A percentile compares a stretch with the other conserved stretches of the same genome.
phyloP scores from a whole-genome alignment of 2,113 vertebrate genomes.

The Labeo rohita region DNA sequence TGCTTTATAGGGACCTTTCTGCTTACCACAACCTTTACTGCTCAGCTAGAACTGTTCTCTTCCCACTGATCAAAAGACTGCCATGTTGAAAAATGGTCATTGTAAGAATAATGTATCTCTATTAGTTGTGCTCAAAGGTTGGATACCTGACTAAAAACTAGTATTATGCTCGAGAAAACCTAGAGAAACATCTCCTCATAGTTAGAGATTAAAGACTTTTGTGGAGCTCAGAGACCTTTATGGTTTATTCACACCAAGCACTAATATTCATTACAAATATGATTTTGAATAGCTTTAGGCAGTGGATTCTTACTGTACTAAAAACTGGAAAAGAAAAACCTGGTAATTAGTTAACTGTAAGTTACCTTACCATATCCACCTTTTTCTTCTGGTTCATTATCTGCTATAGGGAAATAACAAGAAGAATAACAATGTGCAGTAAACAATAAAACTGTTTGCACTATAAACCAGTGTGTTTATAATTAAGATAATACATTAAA shows the following conservation, averaged over 20 bases:
- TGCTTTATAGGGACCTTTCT: not conserved
- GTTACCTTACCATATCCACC: not conserved
- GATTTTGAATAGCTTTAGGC: not conserved
- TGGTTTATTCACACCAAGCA: not conserved
- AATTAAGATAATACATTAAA: no score
- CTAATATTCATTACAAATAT: not conserved
- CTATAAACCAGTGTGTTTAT: no score
- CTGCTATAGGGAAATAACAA: no score
- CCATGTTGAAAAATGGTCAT: conserved; percentile 14
- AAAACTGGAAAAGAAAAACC: not conserved
- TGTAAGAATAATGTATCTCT: conserved; percentile 12
- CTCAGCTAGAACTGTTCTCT: conserved; percentile 24
- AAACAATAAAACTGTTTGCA: no score
- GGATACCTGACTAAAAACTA: not conserved
- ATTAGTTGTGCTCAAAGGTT: conserved; percentile 1
- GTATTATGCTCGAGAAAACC: not conserved
- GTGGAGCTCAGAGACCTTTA: not conserved
- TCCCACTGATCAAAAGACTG: conserved; percentile 16
- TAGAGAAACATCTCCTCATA: not conserved
- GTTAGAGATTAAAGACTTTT: not conserved
- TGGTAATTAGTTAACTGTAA: not conserved
- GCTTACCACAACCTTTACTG: not conserved
- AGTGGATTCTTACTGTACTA: not conserved
- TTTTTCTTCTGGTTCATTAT: no score
- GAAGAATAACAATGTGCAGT: no score